Conservation (phyloP, 1,140 invertebrate species). For the Pogonomyrmex californicus region DNA sequence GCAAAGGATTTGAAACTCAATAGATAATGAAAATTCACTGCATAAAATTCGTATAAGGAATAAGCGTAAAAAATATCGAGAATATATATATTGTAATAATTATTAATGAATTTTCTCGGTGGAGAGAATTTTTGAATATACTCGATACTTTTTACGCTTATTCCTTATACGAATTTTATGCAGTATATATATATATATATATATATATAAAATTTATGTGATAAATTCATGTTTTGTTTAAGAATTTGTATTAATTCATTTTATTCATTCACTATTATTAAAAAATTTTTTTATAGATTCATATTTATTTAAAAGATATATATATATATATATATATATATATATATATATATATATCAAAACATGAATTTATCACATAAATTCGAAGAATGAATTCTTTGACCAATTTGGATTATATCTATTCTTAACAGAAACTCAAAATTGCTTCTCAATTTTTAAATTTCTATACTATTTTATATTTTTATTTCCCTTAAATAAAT, state of each 20-base stretch:
- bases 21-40: not conserved
- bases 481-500: not conserved
- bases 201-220: too few species aligned
- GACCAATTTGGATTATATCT: not conserved
- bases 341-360: too few species aligned
- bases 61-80: not conserved
- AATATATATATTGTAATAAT: not conserved
- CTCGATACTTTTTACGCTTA: not conserved
- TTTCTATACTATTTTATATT: not conserved
- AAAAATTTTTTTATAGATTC: too few species aligned
- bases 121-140: conserved; percentile 8
- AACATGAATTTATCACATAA: not conserved
- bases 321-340: too few species aligned
- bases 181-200: too few species aligned
- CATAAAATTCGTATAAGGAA: not conserved
- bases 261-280: too few species aligned
- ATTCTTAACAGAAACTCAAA: not conserved
- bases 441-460: not conserved
- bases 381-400: not conserved
- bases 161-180: not conserved
- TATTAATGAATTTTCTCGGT: not conserved
- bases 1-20: not conserved
- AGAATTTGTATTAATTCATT: too few species aligned
- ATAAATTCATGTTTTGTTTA: too few species aligned
- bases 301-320: too few species aligned